These are phyloP conservation scores for Hydrozoanthus tunicans DNA, from an alignment of 64 coral and sea anemone species.

Conservation along the genomic window DNA sequence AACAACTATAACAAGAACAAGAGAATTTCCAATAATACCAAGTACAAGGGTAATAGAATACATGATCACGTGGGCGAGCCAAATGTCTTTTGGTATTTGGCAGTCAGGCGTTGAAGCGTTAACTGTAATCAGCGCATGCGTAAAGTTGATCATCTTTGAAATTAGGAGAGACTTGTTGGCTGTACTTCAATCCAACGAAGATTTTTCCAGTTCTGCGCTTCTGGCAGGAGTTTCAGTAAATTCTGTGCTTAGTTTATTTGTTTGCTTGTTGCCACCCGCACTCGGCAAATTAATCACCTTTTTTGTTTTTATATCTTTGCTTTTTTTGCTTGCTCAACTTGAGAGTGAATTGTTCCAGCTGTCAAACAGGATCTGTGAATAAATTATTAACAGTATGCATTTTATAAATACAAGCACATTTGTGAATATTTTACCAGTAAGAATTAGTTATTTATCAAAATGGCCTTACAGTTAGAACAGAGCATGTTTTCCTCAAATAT, in stretches of 20 bases:
- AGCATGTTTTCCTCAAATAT: neutral
- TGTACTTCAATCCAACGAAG: neutral
- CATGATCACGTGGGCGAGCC: slow-evolving; percentile 34
- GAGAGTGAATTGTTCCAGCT: neutral
- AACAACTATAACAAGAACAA: slow-evolving; percentile 38
- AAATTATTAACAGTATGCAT: neutral
- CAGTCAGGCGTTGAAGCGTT: slow-evolving; percentile 16
- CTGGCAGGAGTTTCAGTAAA: too few relatives aligned
- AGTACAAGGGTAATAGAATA: slow-evolving; percentile 45
- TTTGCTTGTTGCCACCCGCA: neutral
- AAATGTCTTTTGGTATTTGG: slow-evolving; percentile 44
- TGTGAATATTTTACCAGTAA: neutral
- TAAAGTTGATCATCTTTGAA: neutral
- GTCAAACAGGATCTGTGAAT: neutral
- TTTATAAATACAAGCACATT: neutral
- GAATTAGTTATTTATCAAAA: neutral
- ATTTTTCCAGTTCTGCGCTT: neutral
- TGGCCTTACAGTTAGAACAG: neutral
- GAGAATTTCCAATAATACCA: slow-evolving; percentile 40
- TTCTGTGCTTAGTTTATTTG: neutral
- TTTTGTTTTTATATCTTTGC: neutral
- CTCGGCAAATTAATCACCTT: neutral
- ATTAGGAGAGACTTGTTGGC: neutral
- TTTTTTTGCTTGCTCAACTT: neutral
- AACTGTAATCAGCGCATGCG: neutral